Conservation (phyloP, 1,140 invertebrate species). For the Zaprionus kolodkinae region DNA sequence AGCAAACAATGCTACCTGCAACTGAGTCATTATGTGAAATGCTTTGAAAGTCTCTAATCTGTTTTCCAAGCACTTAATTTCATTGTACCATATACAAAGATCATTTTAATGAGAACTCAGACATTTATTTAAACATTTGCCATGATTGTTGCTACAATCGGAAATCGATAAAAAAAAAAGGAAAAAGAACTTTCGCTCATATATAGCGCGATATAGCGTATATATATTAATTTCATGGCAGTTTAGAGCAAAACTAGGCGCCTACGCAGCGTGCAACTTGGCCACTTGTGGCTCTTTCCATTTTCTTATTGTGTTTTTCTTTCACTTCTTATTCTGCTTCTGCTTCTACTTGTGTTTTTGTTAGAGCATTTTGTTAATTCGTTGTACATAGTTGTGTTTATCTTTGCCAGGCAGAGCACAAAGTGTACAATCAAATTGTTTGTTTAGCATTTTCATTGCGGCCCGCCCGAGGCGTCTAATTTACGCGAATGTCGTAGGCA, state of each 20-base stretch:
- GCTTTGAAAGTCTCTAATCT: background rate
- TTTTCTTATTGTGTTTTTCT: background rate
- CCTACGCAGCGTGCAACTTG: background rate
- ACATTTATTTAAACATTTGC: slow-evolving; percentile 56
- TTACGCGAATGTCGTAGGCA: slow-evolving; percentile 55
- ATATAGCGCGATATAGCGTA: too few relatives aligned
- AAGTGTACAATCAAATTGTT: slow-evolving; percentile 67
- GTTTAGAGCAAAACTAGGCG: slow-evolving; percentile 37
- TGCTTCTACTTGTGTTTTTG: background rate
- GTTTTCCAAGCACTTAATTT: background rate
- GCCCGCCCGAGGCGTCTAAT: slow-evolving; percentile 48
- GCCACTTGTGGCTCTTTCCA: slow-evolving; percentile 63
- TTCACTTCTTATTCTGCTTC: background rate
- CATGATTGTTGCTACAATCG: background rate
- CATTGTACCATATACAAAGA: background rate
- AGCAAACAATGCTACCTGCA: background rate
- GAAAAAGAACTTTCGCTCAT: too few relatives aligned
- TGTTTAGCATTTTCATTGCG: slow-evolving; percentile 73
- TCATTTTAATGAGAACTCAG: slow-evolving; percentile 4
- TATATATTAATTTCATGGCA: slow-evolving; percentile 15
- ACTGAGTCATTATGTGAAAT: background rate
- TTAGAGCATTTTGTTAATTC: slow-evolving; percentile 46
- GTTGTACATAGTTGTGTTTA: slow-evolving; percentile 27
- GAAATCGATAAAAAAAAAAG: slow-evolving; percentile 13
- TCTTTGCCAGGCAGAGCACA: slow-evolving; percentile 46